phyloP scores from a whole-genome alignment of 1,140 invertebrate genomes.

The Sinonovacula constricta region DNA sequence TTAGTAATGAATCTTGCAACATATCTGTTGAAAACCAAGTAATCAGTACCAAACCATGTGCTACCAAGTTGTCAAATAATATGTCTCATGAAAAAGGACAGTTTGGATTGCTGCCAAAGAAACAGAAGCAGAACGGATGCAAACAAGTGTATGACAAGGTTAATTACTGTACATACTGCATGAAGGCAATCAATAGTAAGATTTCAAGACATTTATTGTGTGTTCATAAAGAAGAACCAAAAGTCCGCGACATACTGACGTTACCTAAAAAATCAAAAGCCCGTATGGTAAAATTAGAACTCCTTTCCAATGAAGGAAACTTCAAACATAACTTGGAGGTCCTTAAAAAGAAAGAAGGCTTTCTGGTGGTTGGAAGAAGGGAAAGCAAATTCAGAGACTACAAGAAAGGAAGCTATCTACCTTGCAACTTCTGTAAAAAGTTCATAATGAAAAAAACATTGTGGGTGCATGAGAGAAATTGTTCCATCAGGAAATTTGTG shows the following conservation, averaged over 20 bases:
- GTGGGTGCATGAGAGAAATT: slow-evolving; percentile 7
- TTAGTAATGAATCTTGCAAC: no score
- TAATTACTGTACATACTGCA: slow-evolving; percentile 6
- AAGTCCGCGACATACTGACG: not conserved
- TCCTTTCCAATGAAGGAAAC: not conserved
- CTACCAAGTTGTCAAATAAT: no score
- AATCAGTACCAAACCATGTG: no score
- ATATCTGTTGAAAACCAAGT: no score
- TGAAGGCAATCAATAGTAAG: slow-evolving; percentile 1
- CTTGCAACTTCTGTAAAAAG: slow-evolving; percentile 17
- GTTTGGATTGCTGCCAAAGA: not conserved
- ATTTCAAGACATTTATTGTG: slow-evolving; percentile 8
- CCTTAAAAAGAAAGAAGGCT: slow-evolving; percentile 8
- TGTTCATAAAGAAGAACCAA: slow-evolving; percentile 11
- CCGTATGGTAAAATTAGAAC: not conserved
- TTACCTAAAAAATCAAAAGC: slow-evolving; percentile 12
- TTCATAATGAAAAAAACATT: slow-evolving; percentile 7
- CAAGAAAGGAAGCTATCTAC: not conserved
- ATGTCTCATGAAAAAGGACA: no score
- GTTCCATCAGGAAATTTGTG: not conserved
- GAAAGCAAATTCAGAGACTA: not conserved
- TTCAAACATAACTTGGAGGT: not conserved
- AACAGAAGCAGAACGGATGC: not conserved
- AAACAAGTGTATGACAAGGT: slow-evolving; percentile 23
- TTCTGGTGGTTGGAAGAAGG: slow-evolving; percentile 7